Conservation (phyloP, 2,113 vertebrate genomes). For the Hippocampus guttulatus region DNA sequence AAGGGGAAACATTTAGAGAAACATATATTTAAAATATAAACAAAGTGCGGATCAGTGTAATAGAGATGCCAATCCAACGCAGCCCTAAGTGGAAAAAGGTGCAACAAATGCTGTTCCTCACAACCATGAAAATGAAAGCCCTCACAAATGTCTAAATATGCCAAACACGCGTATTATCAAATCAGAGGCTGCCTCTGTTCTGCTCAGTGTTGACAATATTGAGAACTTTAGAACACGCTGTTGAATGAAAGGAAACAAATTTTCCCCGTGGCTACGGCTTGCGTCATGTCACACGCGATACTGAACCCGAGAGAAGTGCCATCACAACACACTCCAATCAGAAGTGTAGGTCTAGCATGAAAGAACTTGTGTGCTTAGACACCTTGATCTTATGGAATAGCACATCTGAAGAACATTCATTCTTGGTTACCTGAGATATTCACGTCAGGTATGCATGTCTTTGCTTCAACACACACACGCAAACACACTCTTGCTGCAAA, state of each 20-base stretch:
- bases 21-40: constrained; percentile 10
- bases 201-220: constrained; percentile 30
- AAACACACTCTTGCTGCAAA: constrained; percentile 2
- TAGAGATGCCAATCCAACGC: constrained; percentile 26
- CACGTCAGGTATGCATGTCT: constrained; percentile 7
- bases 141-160: constrained; percentile 44
- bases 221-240: constrained; percentile 43
- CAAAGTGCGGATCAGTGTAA: constrained; percentile 16
- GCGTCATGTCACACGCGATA: constrained; percentile 56
- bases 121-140: constrained; percentile 56
- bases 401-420: constrained; percentile 23
- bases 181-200: constrained; percentile 58
- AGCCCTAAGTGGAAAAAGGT: constrained; percentile 53
- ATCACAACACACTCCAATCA: constrained; percentile 48
- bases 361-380: constrained; percentile 39
- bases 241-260: constrained; percentile 34
- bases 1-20: neutral
- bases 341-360: constrained; percentile 39
- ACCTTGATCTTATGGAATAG: constrained; percentile 25
- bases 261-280: constrained; percentile 19
- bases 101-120: constrained; percentile 36
- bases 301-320: constrained; percentile 41
- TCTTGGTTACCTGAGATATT: constrained; percentile 25
- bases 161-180: constrained; percentile 52
- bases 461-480: constrained; percentile 15